Percentiles rank a stretch among this genome's conserved stretches.
These are phyloP conservation scores for Cheilinus undulatus DNA, from an alignment of 2,113 vertebrate genomes.

Conservation along the genomic window DNA sequence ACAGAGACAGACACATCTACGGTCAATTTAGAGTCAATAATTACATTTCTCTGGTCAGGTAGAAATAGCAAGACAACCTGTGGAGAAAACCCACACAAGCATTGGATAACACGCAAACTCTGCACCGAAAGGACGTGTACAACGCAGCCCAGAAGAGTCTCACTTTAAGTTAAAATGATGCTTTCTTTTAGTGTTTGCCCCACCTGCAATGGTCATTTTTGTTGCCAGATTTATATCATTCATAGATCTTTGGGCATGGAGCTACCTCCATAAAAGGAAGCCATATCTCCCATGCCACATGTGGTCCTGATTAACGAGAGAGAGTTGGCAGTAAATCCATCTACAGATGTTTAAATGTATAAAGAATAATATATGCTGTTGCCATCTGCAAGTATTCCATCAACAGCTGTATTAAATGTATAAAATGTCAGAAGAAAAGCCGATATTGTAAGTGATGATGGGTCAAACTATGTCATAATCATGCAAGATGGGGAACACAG, in stretches of 20 bases:
- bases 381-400: neutral
- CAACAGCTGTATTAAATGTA: neutral
- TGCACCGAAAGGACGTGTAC: no score
- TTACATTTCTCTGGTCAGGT: no score
- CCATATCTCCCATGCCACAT: neutral
- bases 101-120: no score
- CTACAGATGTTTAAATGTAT: conserved; percentile 7
- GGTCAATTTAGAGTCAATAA: no score
- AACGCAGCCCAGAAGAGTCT: neutral
- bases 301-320: neutral
- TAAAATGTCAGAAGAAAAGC: neutral
- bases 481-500: neutral
- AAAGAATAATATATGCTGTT: conserved; percentile 11
- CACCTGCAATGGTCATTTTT: neutral
- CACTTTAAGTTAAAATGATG: neutral
- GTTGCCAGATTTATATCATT: neutral
- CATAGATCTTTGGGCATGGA: neutral
- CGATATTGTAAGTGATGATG: neutral
- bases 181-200: neutral
- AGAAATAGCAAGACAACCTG: no score
- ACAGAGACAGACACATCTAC: no score
- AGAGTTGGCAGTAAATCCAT: neutral
- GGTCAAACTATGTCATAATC: neutral
- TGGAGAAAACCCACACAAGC: no score
- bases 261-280: neutral